These are phyloP conservation scores for Rhombomys opimus DNA, from an alignment of 2,113 vertebrate genomes.

Conservation along the genomic window DNA sequence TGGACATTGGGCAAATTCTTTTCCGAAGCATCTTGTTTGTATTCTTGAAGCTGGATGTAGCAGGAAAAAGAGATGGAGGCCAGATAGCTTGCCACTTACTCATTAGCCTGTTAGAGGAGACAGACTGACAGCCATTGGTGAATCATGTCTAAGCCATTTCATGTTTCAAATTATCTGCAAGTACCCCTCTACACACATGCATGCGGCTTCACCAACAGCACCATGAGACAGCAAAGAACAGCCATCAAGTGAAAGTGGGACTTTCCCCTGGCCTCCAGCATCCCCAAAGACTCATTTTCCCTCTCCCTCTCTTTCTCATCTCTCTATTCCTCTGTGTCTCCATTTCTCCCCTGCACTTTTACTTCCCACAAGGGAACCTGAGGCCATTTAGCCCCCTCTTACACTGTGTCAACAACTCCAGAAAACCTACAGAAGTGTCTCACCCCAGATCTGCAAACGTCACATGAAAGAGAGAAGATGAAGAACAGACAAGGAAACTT, in stretches of 20 bases:
- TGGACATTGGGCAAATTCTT: constrained; percentile 31
- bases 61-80: constrained; percentile 44
- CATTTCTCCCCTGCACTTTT: background rate
- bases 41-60: constrained; percentile 52
- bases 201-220: background rate
- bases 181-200: constrained; percentile 44
- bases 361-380: constrained; percentile 44
- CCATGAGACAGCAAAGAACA: constrained; percentile 29
- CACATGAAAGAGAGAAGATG: constrained; percentile 28
- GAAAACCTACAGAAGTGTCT: constrained; percentile 40
- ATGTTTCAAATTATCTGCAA: constrained; percentile 50
- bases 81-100: constrained; percentile 73
- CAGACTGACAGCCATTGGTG: constrained; percentile 27
- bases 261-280: constrained; percentile 27
- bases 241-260: constrained; percentile 55
- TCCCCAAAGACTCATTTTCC: background rate
- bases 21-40: constrained; percentile 61
- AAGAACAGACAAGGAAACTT: constrained; percentile 47
- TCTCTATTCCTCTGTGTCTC: background rate
- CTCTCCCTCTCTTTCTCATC: background rate
- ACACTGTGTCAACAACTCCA: constrained; percentile 41
- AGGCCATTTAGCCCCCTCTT: constrained; percentile 13
- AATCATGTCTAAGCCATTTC: constrained; percentile 71
- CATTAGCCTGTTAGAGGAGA: constrained; percentile 61
- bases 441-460: constrained; percentile 14